Evolutionary conservation across 2,797 vertebrate species (phyloP).

Genomic region (Phrynocephalus forsythii): DNA sequence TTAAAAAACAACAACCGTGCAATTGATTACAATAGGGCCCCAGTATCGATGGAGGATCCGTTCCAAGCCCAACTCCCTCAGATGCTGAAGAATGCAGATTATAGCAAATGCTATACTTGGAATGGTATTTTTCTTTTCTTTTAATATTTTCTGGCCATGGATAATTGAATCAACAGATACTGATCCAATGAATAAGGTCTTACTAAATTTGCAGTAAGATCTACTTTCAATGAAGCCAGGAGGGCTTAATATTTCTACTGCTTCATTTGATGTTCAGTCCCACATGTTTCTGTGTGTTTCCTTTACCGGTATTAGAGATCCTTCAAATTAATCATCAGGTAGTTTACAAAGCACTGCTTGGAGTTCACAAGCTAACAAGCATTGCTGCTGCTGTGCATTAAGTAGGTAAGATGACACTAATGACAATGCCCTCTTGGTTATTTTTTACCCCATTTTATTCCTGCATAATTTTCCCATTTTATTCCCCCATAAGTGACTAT

Average conservation of each 20-base stretch:
- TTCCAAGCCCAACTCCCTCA: too few relatives aligned
- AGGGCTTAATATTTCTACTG: slow-evolving; percentile 41
- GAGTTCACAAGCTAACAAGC: slow-evolving; percentile 14
- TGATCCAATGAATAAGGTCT: too few relatives aligned
- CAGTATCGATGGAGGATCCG: too few relatives aligned
- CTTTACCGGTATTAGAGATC: slow-evolving; percentile 19
- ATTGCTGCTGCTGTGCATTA: neutral
- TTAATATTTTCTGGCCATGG: too few relatives aligned
- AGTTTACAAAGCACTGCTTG: slow-evolving; percentile 34
- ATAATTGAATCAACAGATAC: too few relatives aligned
- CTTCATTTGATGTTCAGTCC: slow-evolving; percentile 39
- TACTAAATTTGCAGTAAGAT: slow-evolving; percentile 33
- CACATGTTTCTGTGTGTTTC: slow-evolving; percentile 44
- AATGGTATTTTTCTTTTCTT: too few relatives aligned
- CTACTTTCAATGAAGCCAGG: slow-evolving; percentile 44
- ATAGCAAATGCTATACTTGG: too few relatives aligned
- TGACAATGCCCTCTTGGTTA: slow-evolving; percentile 27
- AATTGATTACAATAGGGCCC: neutral
- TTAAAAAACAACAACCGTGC: neutral
- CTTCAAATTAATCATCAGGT: slow-evolving; percentile 58
- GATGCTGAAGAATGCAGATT: too few relatives aligned
- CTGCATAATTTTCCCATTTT: slow-evolving; percentile 70
- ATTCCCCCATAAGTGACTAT: slow-evolving; percentile 55
- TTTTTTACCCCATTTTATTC: slow-evolving; percentile 55
- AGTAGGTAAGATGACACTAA: neutral